phyloP scores from a whole-genome alignment of 2,888 invertebrate species.

The Hypena proboscidalis region DNA sequence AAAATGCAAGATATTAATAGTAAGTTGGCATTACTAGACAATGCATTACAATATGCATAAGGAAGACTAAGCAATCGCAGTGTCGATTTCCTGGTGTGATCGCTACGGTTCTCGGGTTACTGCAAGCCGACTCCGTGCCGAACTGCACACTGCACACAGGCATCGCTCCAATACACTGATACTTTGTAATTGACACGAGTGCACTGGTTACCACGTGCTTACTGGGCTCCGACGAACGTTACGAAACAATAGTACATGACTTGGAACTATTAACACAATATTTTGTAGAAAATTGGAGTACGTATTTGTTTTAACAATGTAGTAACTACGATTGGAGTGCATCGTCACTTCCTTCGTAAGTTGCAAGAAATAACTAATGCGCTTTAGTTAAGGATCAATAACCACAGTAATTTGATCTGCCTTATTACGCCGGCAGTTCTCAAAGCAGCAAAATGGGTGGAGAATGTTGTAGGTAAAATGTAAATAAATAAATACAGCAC shows the following conservation, averaged over 20 bases:
- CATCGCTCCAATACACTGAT: slow-evolving; percentile 49
- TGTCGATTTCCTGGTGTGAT: slow-evolving; percentile 55
- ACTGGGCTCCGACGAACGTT: slow-evolving; percentile 37
- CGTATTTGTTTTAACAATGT: background rate
- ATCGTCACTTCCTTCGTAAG: background rate
- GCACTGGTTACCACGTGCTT: slow-evolving; percentile 45
- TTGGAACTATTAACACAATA: slow-evolving; percentile 29
- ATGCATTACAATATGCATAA: slow-evolving; percentile 34
- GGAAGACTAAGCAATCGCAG: slow-evolving; percentile 41
- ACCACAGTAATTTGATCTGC: too few species aligned
- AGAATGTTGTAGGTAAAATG: too few species aligned
- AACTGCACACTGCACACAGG: slow-evolving; percentile 54
- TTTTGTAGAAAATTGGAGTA: slow-evolving; percentile 33
- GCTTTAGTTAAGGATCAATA: too few species aligned
- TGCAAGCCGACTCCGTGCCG: slow-evolving; percentile 40
- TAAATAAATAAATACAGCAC: too few species aligned
- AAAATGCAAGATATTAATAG: background rate
- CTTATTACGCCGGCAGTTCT: too few species aligned
- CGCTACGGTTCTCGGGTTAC: slow-evolving; percentile 56
- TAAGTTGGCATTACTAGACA: background rate
- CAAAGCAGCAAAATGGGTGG: too few species aligned
- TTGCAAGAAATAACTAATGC: background rate
- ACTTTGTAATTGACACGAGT: slow-evolving; percentile 55
- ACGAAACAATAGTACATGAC: slow-evolving; percentile 37
- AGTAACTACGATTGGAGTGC: background rate